These are phyloP conservation scores for Emydoidea blandingii DNA, from an alignment of 2,797 vertebrate genomes.

Conservation along the genomic window DNA sequence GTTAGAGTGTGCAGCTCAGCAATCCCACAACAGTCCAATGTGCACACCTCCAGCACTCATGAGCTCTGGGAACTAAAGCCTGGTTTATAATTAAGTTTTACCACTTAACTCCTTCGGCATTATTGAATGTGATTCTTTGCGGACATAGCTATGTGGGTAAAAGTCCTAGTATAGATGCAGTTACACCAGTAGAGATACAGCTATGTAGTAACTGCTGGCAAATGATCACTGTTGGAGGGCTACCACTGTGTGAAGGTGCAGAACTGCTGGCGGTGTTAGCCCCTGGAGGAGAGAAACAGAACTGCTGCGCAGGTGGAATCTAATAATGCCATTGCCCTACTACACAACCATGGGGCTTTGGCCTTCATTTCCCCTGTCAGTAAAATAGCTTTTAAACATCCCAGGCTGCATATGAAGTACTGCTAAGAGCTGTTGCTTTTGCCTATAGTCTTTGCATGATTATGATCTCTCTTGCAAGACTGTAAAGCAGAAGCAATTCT, in stretches of 20 bases:
- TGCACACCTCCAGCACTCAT: background rate
- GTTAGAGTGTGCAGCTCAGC: background rate
- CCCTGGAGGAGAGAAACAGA: constrained; percentile 23
- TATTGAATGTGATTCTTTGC: background rate
- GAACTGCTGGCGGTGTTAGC: background rate
- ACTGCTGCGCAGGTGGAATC: constrained; percentile 18
- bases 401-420: background rate
- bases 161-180: background rate
- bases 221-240: background rate
- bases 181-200: background rate
- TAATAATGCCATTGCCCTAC: constrained; percentile 16
- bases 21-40: background rate
- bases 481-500: constrained; percentile 47
- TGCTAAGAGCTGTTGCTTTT: constrained; percentile 29
- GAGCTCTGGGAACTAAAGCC: background rate
- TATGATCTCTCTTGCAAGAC: constrained; percentile 8
- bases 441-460: background rate
- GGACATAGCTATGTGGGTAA: background rate
- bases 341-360: constrained; percentile 4
- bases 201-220: background rate
- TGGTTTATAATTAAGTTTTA: background rate
- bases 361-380: constrained; percentile 16
- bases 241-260: background rate
- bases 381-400: constrained; percentile 28
- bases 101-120: background rate